phyloP scores from a whole-genome alignment of 2,888 invertebrate genomes.

The Linyphia triangularis region DNA sequence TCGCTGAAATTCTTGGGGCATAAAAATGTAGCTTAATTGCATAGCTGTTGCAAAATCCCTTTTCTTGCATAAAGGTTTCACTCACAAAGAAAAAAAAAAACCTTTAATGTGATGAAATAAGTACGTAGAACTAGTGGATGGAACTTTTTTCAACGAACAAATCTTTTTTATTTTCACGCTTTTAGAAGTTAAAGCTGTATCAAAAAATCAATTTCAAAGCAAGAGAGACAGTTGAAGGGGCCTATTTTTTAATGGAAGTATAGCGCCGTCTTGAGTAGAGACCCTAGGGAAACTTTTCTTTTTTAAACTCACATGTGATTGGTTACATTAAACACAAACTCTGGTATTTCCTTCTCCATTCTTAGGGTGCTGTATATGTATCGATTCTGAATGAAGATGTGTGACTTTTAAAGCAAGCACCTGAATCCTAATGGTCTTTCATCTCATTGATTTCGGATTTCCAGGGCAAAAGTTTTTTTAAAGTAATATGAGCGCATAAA shows the following conservation, averaged over 20 bases:
- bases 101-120: conserved; percentile 63
- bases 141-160: conserved; percentile 11
- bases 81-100: background rate
- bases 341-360: conserved; percentile 26
- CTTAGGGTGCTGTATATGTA: conserved; percentile 12
- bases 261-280: conserved; percentile 8
- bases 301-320: conserved; percentile 47
- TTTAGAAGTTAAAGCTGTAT: background rate
- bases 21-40: conserved; percentile 64
- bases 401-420: conserved; percentile 66
- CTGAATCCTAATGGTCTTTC: conserved; percentile 58
- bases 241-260: conserved; percentile 38
- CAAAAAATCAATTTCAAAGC: conserved; percentile 63
- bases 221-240: conserved; percentile 37
- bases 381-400: conserved; percentile 51
- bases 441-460: conserved; percentile 67
- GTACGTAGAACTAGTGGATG: conserved; percentile 9
- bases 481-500: background rate
- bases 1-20: conserved; percentile 41
- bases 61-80: conserved; percentile 4
- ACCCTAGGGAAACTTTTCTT: conserved; percentile 36
- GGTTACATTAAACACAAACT: conserved; percentile 61
- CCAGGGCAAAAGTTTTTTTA: background rate
- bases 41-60: conserved; percentile 22
- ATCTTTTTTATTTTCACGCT: conserved; percentile 17